Evolutionary conservation across 2,113 vertebrate species (phyloP).

Genomic region (Rutilus rutilus): DNA sequence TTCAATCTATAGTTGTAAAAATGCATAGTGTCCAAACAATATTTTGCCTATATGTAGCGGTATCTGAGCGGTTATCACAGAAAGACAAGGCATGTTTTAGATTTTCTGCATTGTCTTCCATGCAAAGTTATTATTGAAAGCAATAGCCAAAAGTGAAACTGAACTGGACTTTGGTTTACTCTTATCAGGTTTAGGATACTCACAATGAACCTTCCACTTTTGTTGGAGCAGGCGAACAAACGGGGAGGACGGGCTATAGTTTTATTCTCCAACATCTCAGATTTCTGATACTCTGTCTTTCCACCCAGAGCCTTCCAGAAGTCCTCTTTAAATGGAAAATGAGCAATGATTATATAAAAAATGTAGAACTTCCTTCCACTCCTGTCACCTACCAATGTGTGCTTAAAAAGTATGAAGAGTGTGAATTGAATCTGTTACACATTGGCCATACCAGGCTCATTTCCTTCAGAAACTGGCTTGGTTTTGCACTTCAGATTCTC

Average conservation of each 20-base stretch:
- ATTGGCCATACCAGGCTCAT: conserved; percentile 78
- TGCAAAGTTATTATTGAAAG: not conserved
- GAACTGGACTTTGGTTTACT: not conserved
- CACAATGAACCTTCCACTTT: conserved; percentile 87
- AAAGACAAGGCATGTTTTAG: not conserved
- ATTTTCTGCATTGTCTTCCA: not conserved
- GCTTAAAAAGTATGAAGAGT: not conserved
- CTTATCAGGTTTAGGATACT: conserved; percentile 63
- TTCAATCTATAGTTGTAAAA: conserved; percentile 81
- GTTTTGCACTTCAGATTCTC: conserved; percentile 75
- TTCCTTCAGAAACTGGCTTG: conserved; percentile 75
- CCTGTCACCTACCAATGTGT: not conserved
- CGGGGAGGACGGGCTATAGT: conserved; percentile 77
- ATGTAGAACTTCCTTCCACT: not conserved
- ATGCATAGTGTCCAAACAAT: not conserved
- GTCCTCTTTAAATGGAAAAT: conserved; percentile 68
- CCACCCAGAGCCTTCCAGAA: conserved; percentile 88
- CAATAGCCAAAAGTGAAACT: not conserved
- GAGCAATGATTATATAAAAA: not conserved
- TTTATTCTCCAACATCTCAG: conserved; percentile 75
- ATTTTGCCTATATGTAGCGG: not conserved
- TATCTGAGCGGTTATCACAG: not conserved
- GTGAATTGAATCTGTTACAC: not conserved
- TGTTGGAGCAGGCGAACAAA: conserved; percentile 91
- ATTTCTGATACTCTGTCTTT: conserved; percentile 85